Base-by-base conservation (phyloP, 2,113 vertebrate genomes). In the Thomomys bottae region DNA sequence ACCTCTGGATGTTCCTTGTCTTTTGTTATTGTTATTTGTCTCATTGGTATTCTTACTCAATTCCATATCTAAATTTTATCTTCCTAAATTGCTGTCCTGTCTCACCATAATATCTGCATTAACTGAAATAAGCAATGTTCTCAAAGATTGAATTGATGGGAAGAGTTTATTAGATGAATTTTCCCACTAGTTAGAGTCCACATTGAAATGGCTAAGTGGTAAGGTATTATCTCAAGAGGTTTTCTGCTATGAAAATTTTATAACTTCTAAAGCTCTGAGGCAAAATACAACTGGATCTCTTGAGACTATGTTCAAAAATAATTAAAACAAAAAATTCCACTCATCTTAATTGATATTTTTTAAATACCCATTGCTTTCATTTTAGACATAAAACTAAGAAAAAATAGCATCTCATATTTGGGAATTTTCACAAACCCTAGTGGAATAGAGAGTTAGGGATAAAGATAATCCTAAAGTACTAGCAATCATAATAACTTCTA, bases 201-300 rank as follows among this genome's bases (percentile, higher is more conserved):
- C 18, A 88, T n/a, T 89, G 77, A 94, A 92, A 91, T 68, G 79
- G 36, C 68, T 71, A 17, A 84, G 45, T 88, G 42, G 70, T 23
- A 84, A 36, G 38, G 84, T 87, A 94, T 59, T 89, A 94, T 54
- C 64, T 78, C 91, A 92, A 93, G 72, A 64, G 84, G 61, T 82
- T 80, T 83, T 89, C 76, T 87, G 63, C 71, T 94, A 96, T 96
- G 87, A 94, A 95, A 94, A 85, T 93, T n/a, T 75, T 66, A 89
- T 95, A 30, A 92, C 87, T 92, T 96, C 79, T 95, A 92, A 94
- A 96, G 32, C 15, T 96, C 36, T 28, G 26, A 88, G 68, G 79
- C 73, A 94, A 94, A 88, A 91, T 79, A 75, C n/a, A 63, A 93
- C 30, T 57, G 93, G 95, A 95, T 94, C 59, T 93, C 83, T 77